phyloP scores from a whole-genome alignment of 2,113 vertebrate genomes.

The Parus major region DNA sequence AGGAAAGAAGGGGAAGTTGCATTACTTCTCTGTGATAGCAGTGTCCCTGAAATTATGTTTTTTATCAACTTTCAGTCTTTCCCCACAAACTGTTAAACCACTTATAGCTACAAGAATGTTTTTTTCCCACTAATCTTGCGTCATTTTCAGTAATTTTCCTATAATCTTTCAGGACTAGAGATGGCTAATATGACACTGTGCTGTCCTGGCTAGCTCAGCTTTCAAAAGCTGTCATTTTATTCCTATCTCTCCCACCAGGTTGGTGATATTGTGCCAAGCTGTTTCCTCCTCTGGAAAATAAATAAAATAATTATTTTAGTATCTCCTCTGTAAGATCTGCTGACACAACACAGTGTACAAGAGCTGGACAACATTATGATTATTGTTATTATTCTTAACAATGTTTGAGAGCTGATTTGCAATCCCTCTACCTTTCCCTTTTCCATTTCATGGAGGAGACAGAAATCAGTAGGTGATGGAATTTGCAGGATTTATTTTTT shows the following conservation, averaged over 20 bases:
- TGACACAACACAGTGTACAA: not conserved
- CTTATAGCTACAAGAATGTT: not conserved
- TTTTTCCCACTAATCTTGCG: not conserved
- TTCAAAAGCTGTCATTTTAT: not conserved
- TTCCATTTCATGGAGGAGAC: slow-evolving; percentile 13
- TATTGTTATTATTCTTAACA: not conserved
- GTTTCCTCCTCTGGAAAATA: slow-evolving; percentile 21
- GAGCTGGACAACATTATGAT: not conserved
- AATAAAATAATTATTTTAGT: slow-evolving; percentile 2
- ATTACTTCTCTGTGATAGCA: not conserved
- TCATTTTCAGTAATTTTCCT: slow-evolving; percentile 11
- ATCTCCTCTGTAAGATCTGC: not conserved
- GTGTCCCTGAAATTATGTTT: not conserved
- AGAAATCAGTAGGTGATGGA: slow-evolving; percentile 20
- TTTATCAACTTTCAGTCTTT: not conserved
- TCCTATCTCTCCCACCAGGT: slow-evolving; percentile 14
- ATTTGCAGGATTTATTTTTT: not conserved
- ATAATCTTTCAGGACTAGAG: not conserved
- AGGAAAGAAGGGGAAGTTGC: not conserved
- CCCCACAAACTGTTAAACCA: not conserved
- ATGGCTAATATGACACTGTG: not conserved
- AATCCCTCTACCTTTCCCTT: not conserved
- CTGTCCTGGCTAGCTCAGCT: not conserved
- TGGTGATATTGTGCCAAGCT: not conserved
- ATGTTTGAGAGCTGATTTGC: not conserved